Evolutionary conservation across 53 echinoderm and acorn worm species (phyloP).

Genomic region (Luidia sarsii): DNA sequence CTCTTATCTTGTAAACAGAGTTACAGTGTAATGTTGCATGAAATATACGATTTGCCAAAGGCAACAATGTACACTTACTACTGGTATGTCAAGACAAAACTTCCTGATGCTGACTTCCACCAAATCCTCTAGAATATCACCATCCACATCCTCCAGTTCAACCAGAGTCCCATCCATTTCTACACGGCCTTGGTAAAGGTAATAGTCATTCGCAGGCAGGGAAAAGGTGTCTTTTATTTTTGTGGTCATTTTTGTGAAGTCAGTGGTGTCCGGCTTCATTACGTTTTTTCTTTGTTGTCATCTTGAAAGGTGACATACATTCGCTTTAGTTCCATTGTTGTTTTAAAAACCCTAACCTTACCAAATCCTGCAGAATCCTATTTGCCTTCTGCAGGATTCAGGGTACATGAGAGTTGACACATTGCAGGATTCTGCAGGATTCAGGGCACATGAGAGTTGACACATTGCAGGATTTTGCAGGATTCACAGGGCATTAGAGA

Average conservation of each 20-base stretch:
- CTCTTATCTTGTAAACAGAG: no score
- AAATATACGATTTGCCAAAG: neutral
- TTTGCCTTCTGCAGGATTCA: no score
- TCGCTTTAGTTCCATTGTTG: no score
- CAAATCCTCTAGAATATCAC: conserved; percentile 31
- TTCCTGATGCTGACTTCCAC: conserved; percentile 18
- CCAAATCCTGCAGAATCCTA: no score
- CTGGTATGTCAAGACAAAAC: neutral
- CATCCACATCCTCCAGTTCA: conserved; percentile 23
- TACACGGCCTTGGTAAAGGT: neutral
- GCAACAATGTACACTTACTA: neutral
- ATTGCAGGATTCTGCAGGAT: no score
- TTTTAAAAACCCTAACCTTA: no score
- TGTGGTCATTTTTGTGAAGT: conserved; percentile 21
- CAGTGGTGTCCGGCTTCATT: neutral
- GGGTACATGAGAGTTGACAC: no score
- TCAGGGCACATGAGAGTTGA: no score
- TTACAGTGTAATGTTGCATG: no score
- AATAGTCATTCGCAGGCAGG: conserved; percentile 5
- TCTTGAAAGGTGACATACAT: no score
- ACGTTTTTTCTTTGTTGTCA: conserved; percentile 10
- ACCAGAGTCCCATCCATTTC: conserved; percentile 26
- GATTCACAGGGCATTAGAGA: no score
- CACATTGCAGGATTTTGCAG: no score
- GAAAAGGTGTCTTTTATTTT: conserved; percentile 34